phyloP scores from a whole-genome alignment of 1,140 invertebrate species.

The Drosophila bocqueti region DNA sequence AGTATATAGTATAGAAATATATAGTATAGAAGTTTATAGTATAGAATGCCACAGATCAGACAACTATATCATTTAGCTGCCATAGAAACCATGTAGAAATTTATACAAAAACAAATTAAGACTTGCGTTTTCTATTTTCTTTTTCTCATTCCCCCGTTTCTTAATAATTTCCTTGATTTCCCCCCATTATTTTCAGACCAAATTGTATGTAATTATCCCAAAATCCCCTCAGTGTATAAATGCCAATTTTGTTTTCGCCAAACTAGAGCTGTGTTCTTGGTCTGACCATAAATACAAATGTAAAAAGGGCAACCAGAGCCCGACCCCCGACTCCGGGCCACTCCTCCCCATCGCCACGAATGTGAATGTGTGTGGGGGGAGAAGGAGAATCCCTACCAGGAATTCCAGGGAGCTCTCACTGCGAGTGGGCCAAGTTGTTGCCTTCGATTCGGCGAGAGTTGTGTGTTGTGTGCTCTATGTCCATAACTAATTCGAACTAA shows the following conservation, averaged over 20 bases:
- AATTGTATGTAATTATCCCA: neutral
- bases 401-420: conserved; percentile 4
- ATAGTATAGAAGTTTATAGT: no score
- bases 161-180: neutral
- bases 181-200: fast-evolving
- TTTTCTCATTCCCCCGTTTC: no score
- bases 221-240: conserved; percentile 17
- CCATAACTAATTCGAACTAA: conserved; percentile 82
- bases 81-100: no score
- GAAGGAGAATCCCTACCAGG: neutral
- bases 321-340: conserved; percentile 28
- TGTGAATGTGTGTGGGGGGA: no score
- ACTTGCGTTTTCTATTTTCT: no score
- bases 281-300: conserved; percentile 78
- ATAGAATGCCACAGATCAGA: no score
- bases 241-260: conserved; percentile 42
- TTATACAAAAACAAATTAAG: no score
- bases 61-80: no score
- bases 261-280: conserved; percentile 36
- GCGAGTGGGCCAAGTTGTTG: conserved; percentile 20
- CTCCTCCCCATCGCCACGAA: no score
- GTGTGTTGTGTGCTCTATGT: conserved; percentile 52
- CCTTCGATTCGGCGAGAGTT: conserved; percentile 29
- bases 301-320: conserved; percentile 67
- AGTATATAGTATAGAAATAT: no score